phyloP scores from a whole-genome alignment of 2,113 vertebrate genomes.

The Psittacus erithacus region DNA sequence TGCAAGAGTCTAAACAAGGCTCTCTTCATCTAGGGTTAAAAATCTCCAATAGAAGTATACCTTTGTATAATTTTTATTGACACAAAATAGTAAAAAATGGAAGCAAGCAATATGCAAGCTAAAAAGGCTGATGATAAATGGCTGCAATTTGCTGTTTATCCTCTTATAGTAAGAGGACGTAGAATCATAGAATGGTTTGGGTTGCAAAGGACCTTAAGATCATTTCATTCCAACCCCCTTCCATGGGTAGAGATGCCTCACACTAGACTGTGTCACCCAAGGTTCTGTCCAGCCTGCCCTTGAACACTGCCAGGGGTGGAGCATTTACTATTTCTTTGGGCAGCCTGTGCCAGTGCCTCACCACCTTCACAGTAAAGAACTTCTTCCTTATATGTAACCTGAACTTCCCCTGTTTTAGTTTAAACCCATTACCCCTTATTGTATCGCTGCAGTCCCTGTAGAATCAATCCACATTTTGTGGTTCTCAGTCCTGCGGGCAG shows the following conservation, averaged over 20 bases:
- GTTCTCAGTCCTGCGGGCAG: accelerated
- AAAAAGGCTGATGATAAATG: not conserved
- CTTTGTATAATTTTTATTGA: not conserved
- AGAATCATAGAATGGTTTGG: not conserved
- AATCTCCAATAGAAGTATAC: not conserved
- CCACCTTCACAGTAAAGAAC: not conserved
- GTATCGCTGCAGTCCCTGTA: not conserved
- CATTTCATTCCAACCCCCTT: not conserved
- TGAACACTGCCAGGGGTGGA: not conserved
- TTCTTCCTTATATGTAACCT: too few species aligned
- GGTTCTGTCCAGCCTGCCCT: not conserved
- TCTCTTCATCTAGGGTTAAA: not conserved
- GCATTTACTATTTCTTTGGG: not conserved
- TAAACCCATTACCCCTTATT: not conserved
- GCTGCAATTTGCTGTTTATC: not conserved
- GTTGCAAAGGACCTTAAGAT: not conserved
- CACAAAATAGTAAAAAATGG: not conserved
- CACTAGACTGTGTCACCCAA: not conserved
- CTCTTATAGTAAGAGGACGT: not conserved
- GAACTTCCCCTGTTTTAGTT: not conserved
- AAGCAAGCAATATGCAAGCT: not conserved
- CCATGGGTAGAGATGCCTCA: not conserved
- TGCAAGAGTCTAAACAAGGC: not conserved
- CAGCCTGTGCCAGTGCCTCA: not conserved
- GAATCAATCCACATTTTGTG: not conserved